These are phyloP conservation scores for Piaya cayana DNA, from an alignment of 2,113 vertebrate genomes.

Conservation along the genomic window DNA sequence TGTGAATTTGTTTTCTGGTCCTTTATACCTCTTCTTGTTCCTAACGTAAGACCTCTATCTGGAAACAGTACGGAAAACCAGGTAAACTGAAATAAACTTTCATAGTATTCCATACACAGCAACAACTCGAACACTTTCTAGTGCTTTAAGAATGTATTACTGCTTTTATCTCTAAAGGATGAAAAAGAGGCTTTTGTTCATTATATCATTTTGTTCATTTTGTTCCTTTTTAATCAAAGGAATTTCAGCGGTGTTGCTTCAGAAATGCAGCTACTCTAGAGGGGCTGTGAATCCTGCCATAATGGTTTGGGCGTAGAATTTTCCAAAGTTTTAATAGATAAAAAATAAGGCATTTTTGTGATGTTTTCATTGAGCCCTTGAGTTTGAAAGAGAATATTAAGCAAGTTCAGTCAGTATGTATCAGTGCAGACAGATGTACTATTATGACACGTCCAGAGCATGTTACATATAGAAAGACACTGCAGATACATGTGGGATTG, in stretches of 20 bases:
- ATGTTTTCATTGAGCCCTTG: neutral
- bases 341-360: neutral
- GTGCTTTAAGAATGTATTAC: neutral
- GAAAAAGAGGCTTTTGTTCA: slow-evolving; percentile 22
- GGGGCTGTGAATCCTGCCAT: neutral
- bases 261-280: neutral
- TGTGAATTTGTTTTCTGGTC: slow-evolving; percentile 66
- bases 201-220: slow-evolving; percentile 15
- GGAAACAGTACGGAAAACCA: slow-evolving; percentile 26
- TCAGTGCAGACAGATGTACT: neutral
- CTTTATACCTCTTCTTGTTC: slow-evolving; percentile 59
- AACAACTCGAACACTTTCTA: neutral
- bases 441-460: accelerated
- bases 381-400: neutral
- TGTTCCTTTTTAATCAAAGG: slow-evolving; percentile 8
- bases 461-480: neutral
- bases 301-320: neutral
- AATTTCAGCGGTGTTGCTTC: neutral
- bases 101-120: neutral
- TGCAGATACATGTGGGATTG: neutral
- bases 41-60: slow-evolving; percentile 55
- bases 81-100: slow-evolving; percentile 36
- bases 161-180: slow-evolving; percentile 1
- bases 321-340: neutral
- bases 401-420: neutral